These are phyloP conservation scores for Agraylea sexmaculata DNA, from an alignment of 1,140 invertebrate genomes.

Conservation along the genomic window DNA sequence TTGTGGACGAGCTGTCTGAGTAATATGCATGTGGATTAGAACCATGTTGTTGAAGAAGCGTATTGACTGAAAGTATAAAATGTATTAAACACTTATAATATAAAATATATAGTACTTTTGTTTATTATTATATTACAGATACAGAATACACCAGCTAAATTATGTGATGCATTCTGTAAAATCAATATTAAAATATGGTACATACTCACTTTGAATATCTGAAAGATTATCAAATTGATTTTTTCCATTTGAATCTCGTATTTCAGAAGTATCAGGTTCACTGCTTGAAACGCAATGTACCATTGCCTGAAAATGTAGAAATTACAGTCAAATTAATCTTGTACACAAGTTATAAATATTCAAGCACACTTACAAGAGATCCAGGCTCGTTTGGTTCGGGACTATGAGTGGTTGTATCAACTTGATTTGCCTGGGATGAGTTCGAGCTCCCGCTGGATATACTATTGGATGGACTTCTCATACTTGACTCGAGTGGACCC, in stretches of 20 bases:
- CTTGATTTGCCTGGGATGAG: slow-evolving; percentile 38
- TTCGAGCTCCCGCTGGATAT: slow-evolving; percentile 40
- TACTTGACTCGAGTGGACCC: slow-evolving; percentile 27
- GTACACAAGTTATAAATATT: not conserved
- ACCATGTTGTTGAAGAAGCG: slow-evolving; percentile 23
- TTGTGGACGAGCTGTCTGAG: slow-evolving; percentile 31
- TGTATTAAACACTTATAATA: not conserved
- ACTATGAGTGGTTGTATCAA: slow-evolving; percentile 39
- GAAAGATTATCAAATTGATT: slow-evolving; percentile 8
- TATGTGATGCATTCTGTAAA: too few species aligned
- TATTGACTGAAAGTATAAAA: slow-evolving; percentile 11
- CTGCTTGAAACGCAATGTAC: slow-evolving; percentile 78
- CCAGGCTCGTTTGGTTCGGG: slow-evolving; percentile 33
- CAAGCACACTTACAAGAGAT: slow-evolving; percentile 35
- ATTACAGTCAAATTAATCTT: too few species aligned
- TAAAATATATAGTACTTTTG: not conserved
- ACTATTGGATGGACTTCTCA: slow-evolving; percentile 41
- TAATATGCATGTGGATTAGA: slow-evolving; percentile 28
- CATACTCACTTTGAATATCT: slow-evolving; percentile 11
- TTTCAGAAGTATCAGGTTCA: slow-evolving; percentile 58
- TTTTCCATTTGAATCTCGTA: slow-evolving; percentile 24
- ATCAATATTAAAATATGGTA: too few species aligned
- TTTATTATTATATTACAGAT: too few species aligned
- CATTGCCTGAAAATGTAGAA: slow-evolving; percentile 64
- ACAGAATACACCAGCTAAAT: too few species aligned